A percentile compares a stretch with the other conserved stretches of the same genome.
phyloP scores from a whole-genome alignment of 1,140 invertebrate genomes.

The Bombus superbus region DNA sequence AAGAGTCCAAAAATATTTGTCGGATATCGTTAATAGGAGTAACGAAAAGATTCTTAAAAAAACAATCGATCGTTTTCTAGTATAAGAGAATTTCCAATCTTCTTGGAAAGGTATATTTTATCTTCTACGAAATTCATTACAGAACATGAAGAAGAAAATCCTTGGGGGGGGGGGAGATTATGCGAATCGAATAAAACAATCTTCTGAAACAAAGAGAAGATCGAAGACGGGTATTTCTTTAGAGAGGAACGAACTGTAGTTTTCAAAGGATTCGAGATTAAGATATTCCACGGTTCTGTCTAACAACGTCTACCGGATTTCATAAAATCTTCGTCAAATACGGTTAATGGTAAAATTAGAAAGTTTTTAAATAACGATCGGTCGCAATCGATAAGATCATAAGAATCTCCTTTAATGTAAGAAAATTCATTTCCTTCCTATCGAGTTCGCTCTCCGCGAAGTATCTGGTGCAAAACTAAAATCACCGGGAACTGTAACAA shows the following conservation, averaged over 20 bases:
- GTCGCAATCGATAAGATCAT: background rate
- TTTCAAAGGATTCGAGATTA: background rate
- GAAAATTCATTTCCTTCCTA: background rate
- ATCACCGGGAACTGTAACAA: background rate
- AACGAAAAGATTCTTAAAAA: too few species aligned
- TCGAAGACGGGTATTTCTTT: background rate
- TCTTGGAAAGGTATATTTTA: background rate
- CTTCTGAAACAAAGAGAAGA: background rate
- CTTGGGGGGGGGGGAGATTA: background rate
- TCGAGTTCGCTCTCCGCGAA: background rate
- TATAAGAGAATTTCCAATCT: background rate
- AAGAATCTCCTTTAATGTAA: background rate
- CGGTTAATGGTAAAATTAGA: background rate
- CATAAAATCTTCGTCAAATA: background rate
- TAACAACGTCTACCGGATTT: background rate
- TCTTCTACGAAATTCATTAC: background rate
- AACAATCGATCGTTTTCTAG: background rate
- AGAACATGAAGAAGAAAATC: background rate
- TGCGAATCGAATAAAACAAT: constrained; percentile 17
- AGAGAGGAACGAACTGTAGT: background rate
- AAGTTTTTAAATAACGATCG: background rate
- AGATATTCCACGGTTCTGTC: background rate
- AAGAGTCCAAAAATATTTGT: too few species aligned
- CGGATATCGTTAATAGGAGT: too few species aligned
- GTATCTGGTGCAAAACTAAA: background rate